Evolutionary conservation across 2,888 invertebrate species (phyloP).

Genomic region (Scotopteryx bipunctaria): DNA sequence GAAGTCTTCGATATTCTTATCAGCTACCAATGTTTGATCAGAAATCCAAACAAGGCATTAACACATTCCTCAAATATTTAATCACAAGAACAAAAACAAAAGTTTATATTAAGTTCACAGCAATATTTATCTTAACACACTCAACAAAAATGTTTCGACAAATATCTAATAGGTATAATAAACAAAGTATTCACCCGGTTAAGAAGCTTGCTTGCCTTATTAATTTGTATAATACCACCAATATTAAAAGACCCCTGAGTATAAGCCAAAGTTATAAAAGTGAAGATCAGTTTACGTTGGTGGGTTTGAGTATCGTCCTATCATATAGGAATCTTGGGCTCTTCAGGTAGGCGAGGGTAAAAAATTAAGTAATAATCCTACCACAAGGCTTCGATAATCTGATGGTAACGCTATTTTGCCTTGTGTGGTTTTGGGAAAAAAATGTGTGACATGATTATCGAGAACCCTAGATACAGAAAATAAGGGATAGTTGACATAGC

Average conservation of each 20-base stretch:
- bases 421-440: constrained; percentile 80
- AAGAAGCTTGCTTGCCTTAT: constrained; percentile 80
- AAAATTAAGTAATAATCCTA: constrained; percentile 81
- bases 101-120: too few species aligned
- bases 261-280: neutral
- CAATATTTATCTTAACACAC: constrained; percentile 71
- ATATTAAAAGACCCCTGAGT: constrained; percentile 35
- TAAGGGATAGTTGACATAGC: constrained; percentile 53
- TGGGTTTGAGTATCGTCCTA: constrained; percentile 57
- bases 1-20: constrained; percentile 40
- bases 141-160: constrained; percentile 75
- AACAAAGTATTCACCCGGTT: constrained; percentile 80
- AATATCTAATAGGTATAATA: constrained; percentile 81
- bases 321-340: constrained; percentile 66
- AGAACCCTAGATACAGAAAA: constrained; percentile 64
- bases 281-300: constrained; percentile 52
- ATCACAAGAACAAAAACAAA: constrained; percentile 55
- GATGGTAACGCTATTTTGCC: constrained; percentile 83
- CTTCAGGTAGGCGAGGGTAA: constrained; percentile 74
- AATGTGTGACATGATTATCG: constrained; percentile 83
- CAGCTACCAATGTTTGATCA: constrained; percentile 53
- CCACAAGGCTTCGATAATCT: constrained; percentile 80
- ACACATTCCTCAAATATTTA: constrained; percentile 68
- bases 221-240: constrained; percentile 68
- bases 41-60: constrained; percentile 54